Conservation (phyloP, 2,797 vertebrate species). For the Darevskia mixta region DNA sequence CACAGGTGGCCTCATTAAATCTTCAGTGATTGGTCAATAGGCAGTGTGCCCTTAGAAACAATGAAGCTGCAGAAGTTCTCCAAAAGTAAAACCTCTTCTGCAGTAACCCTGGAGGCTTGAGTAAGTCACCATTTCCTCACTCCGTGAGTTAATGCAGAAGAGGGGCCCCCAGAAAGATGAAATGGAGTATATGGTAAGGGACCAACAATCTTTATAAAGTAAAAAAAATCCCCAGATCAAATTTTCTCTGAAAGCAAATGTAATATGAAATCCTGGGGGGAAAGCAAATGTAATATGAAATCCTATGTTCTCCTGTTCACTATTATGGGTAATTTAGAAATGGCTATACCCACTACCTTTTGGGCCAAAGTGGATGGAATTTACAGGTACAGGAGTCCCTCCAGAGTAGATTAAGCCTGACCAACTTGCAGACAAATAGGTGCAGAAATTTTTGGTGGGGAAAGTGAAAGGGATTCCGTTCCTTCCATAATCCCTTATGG, state of each 20-base stretch:
- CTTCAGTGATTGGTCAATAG: background rate
- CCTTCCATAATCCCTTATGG: no score
- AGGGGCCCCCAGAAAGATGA: background rate
- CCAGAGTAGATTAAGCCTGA: no score
- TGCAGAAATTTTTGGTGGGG: no score
- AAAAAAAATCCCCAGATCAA: background rate
- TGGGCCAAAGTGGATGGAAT: no score
- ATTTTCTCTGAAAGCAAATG: background rate
- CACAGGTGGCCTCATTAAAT: background rate
- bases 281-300: background rate
- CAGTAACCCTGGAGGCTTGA: background rate
- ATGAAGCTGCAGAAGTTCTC: background rate
- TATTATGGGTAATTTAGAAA: no score
- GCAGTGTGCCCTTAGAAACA: background rate
- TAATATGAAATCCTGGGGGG: no score
- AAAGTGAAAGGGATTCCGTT: no score
- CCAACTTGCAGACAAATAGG: no score
- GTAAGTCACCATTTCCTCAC: background rate
- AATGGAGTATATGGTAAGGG: no score
- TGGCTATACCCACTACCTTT: no score
- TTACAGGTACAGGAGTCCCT: no score
- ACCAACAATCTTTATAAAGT: background rate
- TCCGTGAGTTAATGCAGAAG: background rate
- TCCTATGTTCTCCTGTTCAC: no score
- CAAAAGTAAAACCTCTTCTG: background rate